phyloP scores from a whole-genome alignment of 1,140 invertebrate species.

The Druon quercuslanigerum region DNA sequence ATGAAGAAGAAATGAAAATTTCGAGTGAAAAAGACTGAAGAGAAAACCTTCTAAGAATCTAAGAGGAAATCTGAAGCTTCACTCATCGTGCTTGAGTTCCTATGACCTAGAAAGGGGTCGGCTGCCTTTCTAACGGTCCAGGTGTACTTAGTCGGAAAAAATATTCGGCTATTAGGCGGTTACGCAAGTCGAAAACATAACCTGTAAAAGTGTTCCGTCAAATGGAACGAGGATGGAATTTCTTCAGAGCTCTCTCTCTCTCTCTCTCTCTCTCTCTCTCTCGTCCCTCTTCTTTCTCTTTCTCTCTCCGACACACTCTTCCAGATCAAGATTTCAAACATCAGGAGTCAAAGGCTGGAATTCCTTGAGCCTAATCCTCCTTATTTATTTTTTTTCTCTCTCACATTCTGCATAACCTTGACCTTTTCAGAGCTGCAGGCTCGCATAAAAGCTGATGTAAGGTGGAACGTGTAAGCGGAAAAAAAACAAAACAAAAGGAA shows the following conservation, averaged over 20 bases:
- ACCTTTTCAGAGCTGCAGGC: background rate
- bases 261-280: constrained; percentile 32
- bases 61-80: too few relatives aligned
- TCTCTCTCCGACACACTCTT: constrained; percentile 32
- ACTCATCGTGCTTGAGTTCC: background rate
- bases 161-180: constrained; percentile 56
- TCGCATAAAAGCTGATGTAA: too few relatives aligned
- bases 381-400: constrained; percentile 33
- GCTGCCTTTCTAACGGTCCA: constrained; percentile 48
- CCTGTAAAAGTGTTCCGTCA: constrained; percentile 54
- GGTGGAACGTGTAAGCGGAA: too few relatives aligned
- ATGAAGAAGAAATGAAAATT: too few relatives aligned
- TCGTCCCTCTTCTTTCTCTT: background rate
- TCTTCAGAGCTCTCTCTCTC: constrained; percentile 30
- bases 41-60: too few relatives aligned
- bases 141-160: constrained; percentile 31
- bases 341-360: background rate
- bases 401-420: constrained; percentile 4
- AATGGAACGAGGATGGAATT: constrained; percentile 40
- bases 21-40: too few relatives aligned
- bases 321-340: background rate
- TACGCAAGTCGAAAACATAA: constrained; percentile 56
- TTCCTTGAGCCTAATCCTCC: background rate
- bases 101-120: constrained; percentile 25
- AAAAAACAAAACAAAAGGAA: too few relatives aligned